phyloP scores from a whole-genome alignment of 2,888 invertebrate species.

The Liodrosophila aerea region DNA sequence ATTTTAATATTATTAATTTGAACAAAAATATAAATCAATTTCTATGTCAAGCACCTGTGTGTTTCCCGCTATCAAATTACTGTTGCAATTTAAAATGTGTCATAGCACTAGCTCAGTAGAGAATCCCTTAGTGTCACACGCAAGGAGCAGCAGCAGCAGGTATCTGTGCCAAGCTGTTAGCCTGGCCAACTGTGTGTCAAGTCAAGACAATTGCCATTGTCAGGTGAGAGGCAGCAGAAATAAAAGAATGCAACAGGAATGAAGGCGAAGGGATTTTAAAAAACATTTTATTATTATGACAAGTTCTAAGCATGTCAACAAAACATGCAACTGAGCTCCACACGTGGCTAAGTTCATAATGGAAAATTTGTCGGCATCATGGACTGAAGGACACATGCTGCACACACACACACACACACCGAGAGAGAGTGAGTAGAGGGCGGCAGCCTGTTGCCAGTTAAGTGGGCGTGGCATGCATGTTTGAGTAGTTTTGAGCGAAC shows the following conservation, averaged over 20 bases:
- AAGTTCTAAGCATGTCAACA: constrained; percentile 59
- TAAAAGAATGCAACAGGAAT: not conserved
- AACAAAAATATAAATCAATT: too few relatives aligned
- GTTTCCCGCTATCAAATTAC: not conserved
- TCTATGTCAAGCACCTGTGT: too few relatives aligned
- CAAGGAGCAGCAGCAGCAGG: too few relatives aligned
- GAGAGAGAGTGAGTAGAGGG: too few relatives aligned
- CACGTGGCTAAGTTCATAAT: constrained; percentile 53
- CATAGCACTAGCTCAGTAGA: not conserved
- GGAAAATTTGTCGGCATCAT: constrained; percentile 53
- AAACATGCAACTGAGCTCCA: constrained; percentile 58
- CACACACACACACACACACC: too few relatives aligned
- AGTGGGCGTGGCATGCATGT: constrained; percentile 24
- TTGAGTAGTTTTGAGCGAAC: constrained; percentile 37
- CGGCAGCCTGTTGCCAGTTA: not conserved
- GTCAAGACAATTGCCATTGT: constrained; percentile 69
- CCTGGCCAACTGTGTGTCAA: constrained; percentile 38
- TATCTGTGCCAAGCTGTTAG: constrained; percentile 18
- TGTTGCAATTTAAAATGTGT: not conserved
- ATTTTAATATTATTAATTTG: too few relatives aligned
- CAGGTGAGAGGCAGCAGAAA: constrained; percentile 14
- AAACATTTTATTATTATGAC: constrained; percentile 64
- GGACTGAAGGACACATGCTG: constrained; percentile 13
- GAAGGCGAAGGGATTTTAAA: not conserved
- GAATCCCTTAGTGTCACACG: constrained; percentile 20